A percentile compares a stretch with the other conserved stretches of the same genome.
phyloP scores from a whole-genome alignment of 2,888 invertebrate species.

The Epirrita christyi region DNA sequence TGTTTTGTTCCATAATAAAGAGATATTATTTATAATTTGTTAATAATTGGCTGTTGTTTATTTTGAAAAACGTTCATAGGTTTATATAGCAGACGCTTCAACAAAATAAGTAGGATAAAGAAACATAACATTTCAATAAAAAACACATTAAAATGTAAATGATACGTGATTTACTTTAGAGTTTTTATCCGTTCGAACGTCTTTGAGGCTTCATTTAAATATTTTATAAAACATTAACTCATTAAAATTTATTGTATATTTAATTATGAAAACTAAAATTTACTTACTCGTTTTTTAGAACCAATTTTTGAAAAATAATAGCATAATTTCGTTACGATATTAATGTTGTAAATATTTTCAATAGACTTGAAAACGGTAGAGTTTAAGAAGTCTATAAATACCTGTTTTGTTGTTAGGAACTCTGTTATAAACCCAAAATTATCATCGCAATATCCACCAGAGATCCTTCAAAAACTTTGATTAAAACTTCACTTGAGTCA shows the following conservation, averaged over 20 bases:
- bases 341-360: too few species aligned
- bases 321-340: too few species aligned
- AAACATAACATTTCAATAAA: not conserved
- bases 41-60: too few species aligned
- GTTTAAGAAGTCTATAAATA: too few species aligned
- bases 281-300: too few species aligned
- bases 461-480: constrained; percentile 45
- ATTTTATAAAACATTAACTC: not conserved
- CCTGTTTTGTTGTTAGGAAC: too few species aligned
- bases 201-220: not conserved
- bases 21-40: too few species aligned
- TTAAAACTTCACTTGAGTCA: constrained; percentile 38
- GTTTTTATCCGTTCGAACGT: not conserved
- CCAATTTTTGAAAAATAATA: too few species aligned
- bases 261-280: too few species aligned
- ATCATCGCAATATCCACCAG: not conserved
- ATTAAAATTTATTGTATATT: too few species aligned
- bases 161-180: not conserved
- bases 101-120: not conserved
- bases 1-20: too few species aligned
- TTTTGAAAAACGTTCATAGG: not conserved
- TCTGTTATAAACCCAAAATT: constrained; percentile 1
- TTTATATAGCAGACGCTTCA: not conserved
- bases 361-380: too few species aligned
- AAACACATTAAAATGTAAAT: not conserved